Conservation (phyloP, 2,797 vertebrate species). For the Danio aesculapii region DNA sequence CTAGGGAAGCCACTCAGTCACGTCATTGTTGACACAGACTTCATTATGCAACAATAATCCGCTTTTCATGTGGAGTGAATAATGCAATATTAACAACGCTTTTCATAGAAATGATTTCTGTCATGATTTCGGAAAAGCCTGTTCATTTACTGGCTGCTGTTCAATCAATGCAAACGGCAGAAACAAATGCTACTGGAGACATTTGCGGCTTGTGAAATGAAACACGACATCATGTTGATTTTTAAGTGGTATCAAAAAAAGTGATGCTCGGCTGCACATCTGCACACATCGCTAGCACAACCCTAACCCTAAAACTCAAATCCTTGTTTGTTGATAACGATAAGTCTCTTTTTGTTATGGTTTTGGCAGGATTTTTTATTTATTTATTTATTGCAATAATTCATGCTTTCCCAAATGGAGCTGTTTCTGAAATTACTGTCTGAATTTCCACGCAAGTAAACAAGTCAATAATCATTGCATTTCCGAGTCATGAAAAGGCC, state of each 20-base stretch:
- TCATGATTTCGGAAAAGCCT: conserved; percentile 68
- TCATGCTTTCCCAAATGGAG: conserved; percentile 34
- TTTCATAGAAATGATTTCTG: conserved; percentile 69
- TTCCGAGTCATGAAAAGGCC: conserved; percentile 11
- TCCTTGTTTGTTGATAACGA: neutral
- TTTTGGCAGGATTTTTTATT: conserved; percentile 36
- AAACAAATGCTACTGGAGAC: conserved; percentile 37
- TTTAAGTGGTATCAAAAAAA: conserved; percentile 22
- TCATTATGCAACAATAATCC: conserved; percentile 77
- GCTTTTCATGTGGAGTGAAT: conserved; percentile 71
- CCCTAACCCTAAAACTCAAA: neutral
- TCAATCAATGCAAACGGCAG: conserved; percentile 73
- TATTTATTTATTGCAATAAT: conserved; percentile 44
- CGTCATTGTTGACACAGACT: conserved; percentile 63
- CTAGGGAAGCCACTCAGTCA: conserved; percentile 59
- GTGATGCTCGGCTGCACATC: conserved; percentile 19
- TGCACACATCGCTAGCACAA: neutral
- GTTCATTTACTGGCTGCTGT: conserved; percentile 69
- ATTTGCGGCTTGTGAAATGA: conserved; percentile 27
- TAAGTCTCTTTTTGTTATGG: conserved; percentile 27
- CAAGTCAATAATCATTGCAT: conserved; percentile 33
- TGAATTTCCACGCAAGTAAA: conserved; percentile 40
- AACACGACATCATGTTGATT: conserved; percentile 13
- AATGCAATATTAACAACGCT: conserved; percentile 68
- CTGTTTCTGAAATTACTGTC: conserved; percentile 44